Conservation (phyloP, 2,888 invertebrate species). For the Petrophora chlorosata region DNA sequence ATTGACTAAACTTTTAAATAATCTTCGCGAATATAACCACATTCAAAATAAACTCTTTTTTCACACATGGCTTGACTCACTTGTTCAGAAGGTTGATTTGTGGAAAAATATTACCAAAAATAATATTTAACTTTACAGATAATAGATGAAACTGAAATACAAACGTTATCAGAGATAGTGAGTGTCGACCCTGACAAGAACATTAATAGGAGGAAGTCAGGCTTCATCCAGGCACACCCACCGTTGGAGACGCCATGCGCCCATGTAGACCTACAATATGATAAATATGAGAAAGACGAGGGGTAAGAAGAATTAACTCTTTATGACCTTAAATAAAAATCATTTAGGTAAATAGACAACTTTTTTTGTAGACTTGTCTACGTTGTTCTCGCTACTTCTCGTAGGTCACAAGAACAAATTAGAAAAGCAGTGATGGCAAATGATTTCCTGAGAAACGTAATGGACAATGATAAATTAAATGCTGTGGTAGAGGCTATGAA, state of each 20-base stretch:
- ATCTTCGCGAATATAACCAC: too few species aligned
- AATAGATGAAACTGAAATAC: too few species aligned
- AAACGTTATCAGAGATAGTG: too few species aligned
- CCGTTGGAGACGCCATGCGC: slow-evolving; percentile 67
- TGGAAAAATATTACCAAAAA: too few species aligned
- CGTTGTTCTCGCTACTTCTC: too few species aligned
- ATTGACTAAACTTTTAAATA: too few species aligned
- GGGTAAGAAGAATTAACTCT: slow-evolving; percentile 76
- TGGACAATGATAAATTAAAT: slow-evolving; percentile 88
- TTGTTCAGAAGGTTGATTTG: too few species aligned
- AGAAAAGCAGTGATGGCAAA: slow-evolving; percentile 88
- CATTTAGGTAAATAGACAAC: not conserved
- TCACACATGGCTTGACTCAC: too few species aligned
- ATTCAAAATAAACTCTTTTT: too few species aligned
- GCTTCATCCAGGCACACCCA: slow-evolving; percentile 80
- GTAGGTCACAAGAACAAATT: slow-evolving; percentile 69
- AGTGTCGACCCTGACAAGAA: too few species aligned
- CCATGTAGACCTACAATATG: slow-evolving; percentile 72
- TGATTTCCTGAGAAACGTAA: slow-evolving; percentile 91
- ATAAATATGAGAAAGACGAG: slow-evolving; percentile 82
- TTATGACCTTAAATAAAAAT: too few species aligned
- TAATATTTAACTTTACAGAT: too few species aligned
- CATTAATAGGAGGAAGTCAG: slow-evolving; percentile 72
- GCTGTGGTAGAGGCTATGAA: slow-evolving; percentile 94
- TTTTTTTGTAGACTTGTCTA: slow-evolving; percentile 1